Evolutionary conservation across 2,113 vertebrate species (phyloP), one percentile per base, ranked within the genome.

Genomic region (Colossoma macropomum): DNA sequence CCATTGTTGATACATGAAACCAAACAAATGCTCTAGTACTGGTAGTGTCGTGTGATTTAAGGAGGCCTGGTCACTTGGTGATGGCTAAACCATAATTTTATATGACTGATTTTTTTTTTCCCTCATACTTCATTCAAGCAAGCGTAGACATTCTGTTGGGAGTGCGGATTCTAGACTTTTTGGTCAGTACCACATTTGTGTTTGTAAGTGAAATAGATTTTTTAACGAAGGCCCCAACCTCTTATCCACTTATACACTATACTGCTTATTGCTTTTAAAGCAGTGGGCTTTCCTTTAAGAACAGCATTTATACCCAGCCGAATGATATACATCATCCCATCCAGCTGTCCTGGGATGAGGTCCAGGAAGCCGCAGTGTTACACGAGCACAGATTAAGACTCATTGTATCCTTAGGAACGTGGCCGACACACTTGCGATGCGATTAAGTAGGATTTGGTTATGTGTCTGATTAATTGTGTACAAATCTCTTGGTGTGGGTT

Each of bases 271-370:
- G 66, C 50, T 60, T 19, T 54, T 54, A 52, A 30, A 75, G 9
- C 54, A 75, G 25, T 54, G 34, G 56, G 68, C 78, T 72, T 60
- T 30, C 32, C 78, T 80, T 72, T 30, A 38, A 79, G 32, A 59
- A 54, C n/a, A 38, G 77, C 50, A 13, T 69, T n/a, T 32, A 32
- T 60, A 41, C 56, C 25, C 23, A 56, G 71, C 54, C 23, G 38
- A 38, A 80, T 62, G 23, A 11, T 80, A 38, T 30, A 8, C 60
- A 45, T 72, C 52, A 0, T 71, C 77, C 65, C 65, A 56, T n/a
- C n/a, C 48, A n/a, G 77, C 45, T 25, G 59, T 62, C 59, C 70
- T 73, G 41, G 70, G 70, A 73, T 27, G 15, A 73, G 48, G 48
- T 70, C 77, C 65, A 70, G 15, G 30, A 23, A 68, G 50, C 23